Base-by-base conservation (phyloP, 2,797 vertebrate genomes). In the Balearica regulorum region DNA sequence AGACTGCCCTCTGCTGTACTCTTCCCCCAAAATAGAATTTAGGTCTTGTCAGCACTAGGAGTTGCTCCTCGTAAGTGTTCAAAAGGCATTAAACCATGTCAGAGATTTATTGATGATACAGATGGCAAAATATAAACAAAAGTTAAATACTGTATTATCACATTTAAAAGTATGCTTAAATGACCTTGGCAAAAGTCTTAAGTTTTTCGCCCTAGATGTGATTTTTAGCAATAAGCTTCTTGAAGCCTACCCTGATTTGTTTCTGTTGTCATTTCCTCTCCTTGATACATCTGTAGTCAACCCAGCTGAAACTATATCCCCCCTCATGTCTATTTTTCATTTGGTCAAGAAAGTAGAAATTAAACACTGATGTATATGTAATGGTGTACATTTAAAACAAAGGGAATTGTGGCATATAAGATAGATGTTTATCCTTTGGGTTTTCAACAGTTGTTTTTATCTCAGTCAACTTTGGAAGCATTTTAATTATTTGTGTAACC, bases 1-100 rank as follows among this genome's bases (percentile, higher is more conserved):
- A 94, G 80, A 39, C 88, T 95, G 71, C 94, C 90, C 92, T 94
- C 90, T 96, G 81, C 90, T 1, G 80, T 76, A 90, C 83, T 82
- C 3, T 17, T 66, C 24, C 14, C 71, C 25, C 57, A 11, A 57
- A 19, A 20, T 6, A 9, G 31, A 18, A 24, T 61, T 88, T 25
- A 13, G 57, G 35, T 29, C 57, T 83, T 71, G 22, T 25, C 58
- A 41, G 65, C 43, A 1, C 11, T 18, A 24, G 28, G 31, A 68
- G 35, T 29, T 76, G 46, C 64, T 80, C 9, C 64, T 80, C 9
- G 0, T 39, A 24, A n/a, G 31, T 58, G 39, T 48, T 78, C 13
- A 55, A 35, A 70, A 39, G 22, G 11, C 6, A 4, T 64, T 65
- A 62, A 44, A 17, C 20, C 79, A 0, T 61, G 26, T 41, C 35